Evolutionary conservation across 2,888 invertebrate genomes (phyloP).

Genomic region (Colostygia pectinataria): DNA sequence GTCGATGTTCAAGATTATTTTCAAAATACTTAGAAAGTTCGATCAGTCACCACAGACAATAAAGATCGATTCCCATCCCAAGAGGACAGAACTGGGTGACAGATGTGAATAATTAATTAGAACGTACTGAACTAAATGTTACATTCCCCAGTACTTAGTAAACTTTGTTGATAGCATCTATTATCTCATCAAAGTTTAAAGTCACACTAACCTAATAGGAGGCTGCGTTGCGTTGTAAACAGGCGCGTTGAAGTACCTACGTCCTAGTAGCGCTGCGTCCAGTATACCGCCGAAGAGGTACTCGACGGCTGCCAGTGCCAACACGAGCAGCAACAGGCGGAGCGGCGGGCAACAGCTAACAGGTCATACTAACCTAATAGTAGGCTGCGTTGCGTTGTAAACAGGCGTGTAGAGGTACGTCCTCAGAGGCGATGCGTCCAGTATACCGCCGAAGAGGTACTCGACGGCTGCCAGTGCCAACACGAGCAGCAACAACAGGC

Average conservation of each 20-base stretch:
- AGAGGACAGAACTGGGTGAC: no score
- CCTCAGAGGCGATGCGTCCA: conserved; percentile 79
- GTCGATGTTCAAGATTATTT: no score
- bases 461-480: conserved; percentile 86
- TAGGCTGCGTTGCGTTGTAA: conserved; percentile 69
- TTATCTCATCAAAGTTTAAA: no score
- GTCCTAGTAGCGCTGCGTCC: conserved; percentile 79
- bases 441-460: conserved; percentile 86
- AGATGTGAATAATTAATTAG: no score
- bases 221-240: conserved; percentile 69
- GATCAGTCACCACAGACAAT: no score
- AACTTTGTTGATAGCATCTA: no score
- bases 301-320: conserved; percentile 86
- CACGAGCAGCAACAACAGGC: conserved; percentile 79
- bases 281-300: conserved; percentile 87
- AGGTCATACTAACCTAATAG: conserved; percentile 49
- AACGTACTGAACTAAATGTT: no score
- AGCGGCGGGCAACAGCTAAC: no score
- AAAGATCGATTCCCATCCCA: no score
- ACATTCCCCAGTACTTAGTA: no score
- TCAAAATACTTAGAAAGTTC: no score
- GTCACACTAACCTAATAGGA: conserved; percentile 54
- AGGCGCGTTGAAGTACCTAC: conserved; percentile 76
- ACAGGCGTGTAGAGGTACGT: conserved; percentile 76
- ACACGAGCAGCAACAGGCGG: conserved; percentile 80